These are phyloP conservation scores for Trachelus tabidus DNA, from an alignment of 2,888 invertebrate species.

Conservation along the genomic window DNA sequence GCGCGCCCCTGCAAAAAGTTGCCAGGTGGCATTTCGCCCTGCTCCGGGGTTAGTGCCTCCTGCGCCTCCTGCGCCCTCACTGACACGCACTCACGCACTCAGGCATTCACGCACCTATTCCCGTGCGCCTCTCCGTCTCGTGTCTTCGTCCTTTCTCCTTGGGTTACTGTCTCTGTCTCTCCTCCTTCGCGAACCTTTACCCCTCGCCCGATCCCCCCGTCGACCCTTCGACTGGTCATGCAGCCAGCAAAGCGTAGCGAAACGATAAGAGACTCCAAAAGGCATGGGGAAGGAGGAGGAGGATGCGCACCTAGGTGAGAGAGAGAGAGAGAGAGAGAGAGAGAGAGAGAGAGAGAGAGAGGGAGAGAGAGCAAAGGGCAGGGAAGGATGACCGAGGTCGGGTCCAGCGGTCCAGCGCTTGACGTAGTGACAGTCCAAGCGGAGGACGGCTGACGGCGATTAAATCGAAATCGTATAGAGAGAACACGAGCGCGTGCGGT, in stretches of 20 bases:
- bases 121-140: conserved; percentile 13
- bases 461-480: not conserved
- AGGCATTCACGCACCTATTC: not conserved
- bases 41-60: conserved; percentile 45
- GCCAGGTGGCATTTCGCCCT: conserved; percentile 65
- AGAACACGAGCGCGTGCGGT: conserved; percentile 1
- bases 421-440: no score
- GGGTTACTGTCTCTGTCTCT: not conserved
- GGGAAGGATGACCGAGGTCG: no score
- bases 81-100: conserved; percentile 9
- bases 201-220: no score
- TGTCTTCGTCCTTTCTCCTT: conserved; percentile 9
- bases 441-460: not conserved
- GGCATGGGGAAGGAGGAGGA: not conserved
- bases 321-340: no score
- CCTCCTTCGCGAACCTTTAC: not conserved
- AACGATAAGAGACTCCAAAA: not conserved
- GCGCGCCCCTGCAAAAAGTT: conserved; percentile 57
- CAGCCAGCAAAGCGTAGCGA: not conserved
- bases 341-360: no score
- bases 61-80: not conserved
- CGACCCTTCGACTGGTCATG: not conserved
- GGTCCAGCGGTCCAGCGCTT: no score
- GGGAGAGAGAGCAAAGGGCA: no score
- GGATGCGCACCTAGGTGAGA: not conserved